A percentile compares a stretch with the other conserved stretches of the same genome.
These are phyloP conservation scores for Anguilla obscura DNA, from an alignment of 2,797 vertebrate genomes.

Conservation along the genomic window DNA sequence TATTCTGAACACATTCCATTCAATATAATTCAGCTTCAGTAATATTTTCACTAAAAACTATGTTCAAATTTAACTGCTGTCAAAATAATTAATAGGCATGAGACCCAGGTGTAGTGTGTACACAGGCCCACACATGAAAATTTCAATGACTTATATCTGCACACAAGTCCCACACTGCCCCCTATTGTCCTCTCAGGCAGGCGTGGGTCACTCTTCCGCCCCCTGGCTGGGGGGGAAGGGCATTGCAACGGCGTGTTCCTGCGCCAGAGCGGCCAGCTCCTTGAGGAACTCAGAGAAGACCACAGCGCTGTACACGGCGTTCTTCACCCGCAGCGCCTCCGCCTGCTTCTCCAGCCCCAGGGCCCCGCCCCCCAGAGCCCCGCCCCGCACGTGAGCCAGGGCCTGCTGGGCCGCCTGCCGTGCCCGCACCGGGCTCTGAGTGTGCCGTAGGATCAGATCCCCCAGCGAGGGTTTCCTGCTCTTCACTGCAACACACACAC, in stretches of 20 bases:
- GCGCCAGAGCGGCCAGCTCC: conserved; percentile 90
- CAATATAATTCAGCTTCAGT: background rate
- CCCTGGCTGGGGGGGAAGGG: conserved; percentile 79
- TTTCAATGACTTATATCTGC: background rate
- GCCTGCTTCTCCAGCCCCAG: conserved; percentile 79
- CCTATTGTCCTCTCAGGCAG: background rate
- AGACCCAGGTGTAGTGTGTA: background rate
- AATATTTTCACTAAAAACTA: background rate
- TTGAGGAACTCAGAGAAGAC: conserved; percentile 96
- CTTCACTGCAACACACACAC: conserved; percentile 72
- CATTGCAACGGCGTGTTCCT: conserved; percentile 88
- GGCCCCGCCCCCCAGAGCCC: conserved; percentile 71
- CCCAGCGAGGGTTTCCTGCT: conserved; percentile 90
- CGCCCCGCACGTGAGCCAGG: conserved; percentile 79
- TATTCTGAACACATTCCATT: background rate
- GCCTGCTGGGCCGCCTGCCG: conserved; percentile 84
- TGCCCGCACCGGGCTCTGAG: conserved; percentile 89
- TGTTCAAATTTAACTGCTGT: background rate
- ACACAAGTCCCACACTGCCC: background rate
- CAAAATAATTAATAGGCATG: background rate
- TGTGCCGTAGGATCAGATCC: conserved; percentile 89
- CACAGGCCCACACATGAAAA: background rate
- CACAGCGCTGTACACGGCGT: conserved; percentile 92
- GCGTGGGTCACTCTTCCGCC: conserved; percentile 70
- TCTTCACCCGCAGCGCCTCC: conserved; percentile 89